Evolutionary conservation across 1,140 invertebrate genomes (phyloP), one percentile per base, ranked within the genome.

Genomic region (Sycophila sp.): DNA sequence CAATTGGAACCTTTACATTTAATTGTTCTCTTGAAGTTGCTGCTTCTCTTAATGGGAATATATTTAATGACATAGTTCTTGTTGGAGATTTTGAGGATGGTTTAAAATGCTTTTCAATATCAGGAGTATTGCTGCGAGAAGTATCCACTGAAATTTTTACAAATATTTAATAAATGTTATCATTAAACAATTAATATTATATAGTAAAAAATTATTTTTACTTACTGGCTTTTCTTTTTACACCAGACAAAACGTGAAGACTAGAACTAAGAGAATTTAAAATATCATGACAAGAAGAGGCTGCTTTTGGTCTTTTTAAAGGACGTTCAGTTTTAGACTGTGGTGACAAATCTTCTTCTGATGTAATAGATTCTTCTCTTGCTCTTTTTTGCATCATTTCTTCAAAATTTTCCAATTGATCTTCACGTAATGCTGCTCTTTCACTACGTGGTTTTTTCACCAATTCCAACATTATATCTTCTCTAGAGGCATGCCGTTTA

Each of bases 261-360:
- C 84, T 87, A 4, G 84, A 87, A 72, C 81, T 85, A 30, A 87
- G 72, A 0, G 84, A 87, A 34, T 83, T 84, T 26, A 86, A 69
- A 26, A 87, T 82, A 68, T 85, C 85, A 40, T 84, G 83, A 69
- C 83, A 86, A n/a, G 85, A 86, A 8, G 79, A 83, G n/a, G n/a
- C n/a, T 19, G 79, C 79, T 70, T 85, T 86, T 3, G 82, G 78
- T 56, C 83, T 72, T 68, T 86, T 86, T 13, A 77, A 69, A 32
- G 84, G 83, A 63, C 85, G 82, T n/a, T 70, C 19, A 34, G 60
- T 63, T 73, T 77, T 79, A 26, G 63, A 78, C 45, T 82, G 79
- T 2, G 77, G 72, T 2, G 80, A 82, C 6, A 71, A 40, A 2
- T 86, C 83, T 2, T 84, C 82, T 0, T 86, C 84, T 0, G 82